phyloP scores from a whole-genome alignment of 92 coral and sea anemone species.

The Parazoanthus atlanticus region DNA sequence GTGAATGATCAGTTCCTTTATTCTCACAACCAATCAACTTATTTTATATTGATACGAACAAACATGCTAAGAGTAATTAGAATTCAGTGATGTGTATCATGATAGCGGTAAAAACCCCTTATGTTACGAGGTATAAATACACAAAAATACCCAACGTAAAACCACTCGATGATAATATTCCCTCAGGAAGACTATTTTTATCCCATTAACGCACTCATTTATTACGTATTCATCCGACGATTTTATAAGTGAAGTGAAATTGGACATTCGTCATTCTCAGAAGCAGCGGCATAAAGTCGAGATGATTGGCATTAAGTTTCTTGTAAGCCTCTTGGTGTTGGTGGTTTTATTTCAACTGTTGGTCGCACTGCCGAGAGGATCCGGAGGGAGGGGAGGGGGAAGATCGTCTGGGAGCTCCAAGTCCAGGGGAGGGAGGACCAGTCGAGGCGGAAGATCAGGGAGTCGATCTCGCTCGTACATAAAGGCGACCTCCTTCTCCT shows the following conservation, averaged over 20 bases:
- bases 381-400: background rate
- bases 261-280: background rate
- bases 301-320: background rate
- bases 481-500: conserved; percentile 6
- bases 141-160: no score
- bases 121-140: no score
- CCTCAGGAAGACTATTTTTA: no score
- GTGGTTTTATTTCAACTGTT: background rate
- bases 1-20: no score
- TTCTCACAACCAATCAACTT: no score
- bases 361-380: background rate
- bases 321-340: background rate
- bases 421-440: background rate
- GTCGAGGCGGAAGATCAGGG: background rate
- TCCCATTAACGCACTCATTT: background rate
- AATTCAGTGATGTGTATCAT: no score
- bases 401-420: background rate
- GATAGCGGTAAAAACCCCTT: no score
- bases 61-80: no score
- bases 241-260: background rate
- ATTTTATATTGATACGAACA: no score
- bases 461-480: background rate
- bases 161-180: no score
- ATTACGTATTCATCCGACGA: background rate
- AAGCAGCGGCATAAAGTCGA: background rate